Percentiles rank a stretch among this genome's conserved stretches.
These are phyloP conservation scores for Glaucomys volans DNA, from an alignment of 2,113 vertebrate species.

Conservation along the genomic window DNA sequence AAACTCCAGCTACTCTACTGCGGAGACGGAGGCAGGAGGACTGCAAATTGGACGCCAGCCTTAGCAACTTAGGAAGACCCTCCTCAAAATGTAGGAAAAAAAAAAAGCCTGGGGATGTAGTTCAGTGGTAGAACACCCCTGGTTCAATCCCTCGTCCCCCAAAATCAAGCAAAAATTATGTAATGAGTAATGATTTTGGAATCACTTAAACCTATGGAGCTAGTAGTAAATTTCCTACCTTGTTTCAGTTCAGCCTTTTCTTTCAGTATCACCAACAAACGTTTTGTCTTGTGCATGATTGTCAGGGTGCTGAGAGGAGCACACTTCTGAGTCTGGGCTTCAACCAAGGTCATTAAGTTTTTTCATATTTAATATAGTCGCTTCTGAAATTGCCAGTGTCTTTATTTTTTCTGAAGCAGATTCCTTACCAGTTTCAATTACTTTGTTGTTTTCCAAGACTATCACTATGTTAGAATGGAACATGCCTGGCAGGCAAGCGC, in stretches of 20 bases:
- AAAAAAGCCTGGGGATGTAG: no score
- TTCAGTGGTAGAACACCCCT: no score
- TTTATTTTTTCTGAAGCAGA: background rate
- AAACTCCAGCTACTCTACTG: no score
- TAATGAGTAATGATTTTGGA: background rate
- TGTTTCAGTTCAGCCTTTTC: background rate
- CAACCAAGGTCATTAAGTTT: background rate
- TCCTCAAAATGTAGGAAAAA: no score
- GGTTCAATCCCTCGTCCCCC: no score
- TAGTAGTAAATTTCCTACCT: background rate
- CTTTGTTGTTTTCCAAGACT: background rate
- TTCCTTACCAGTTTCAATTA: background rate
- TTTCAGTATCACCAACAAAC: background rate
- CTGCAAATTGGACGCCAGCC: no score
- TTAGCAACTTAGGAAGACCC: no score
- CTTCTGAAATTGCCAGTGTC: background rate
- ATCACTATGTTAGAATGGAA: background rate
- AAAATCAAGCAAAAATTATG: background rate
- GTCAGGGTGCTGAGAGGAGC: background rate
- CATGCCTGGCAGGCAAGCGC: background rate
- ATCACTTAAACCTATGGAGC: background rate
- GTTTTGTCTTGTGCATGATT: background rate
- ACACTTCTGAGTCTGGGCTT: background rate
- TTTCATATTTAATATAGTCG: background rate
- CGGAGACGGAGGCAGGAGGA: no score